A percentile compares a stretch with the other conserved stretches of the same genome.
Evolutionary conservation across 2,113 vertebrate genomes (phyloP).

Genomic region (Myotis davidii): DNA sequence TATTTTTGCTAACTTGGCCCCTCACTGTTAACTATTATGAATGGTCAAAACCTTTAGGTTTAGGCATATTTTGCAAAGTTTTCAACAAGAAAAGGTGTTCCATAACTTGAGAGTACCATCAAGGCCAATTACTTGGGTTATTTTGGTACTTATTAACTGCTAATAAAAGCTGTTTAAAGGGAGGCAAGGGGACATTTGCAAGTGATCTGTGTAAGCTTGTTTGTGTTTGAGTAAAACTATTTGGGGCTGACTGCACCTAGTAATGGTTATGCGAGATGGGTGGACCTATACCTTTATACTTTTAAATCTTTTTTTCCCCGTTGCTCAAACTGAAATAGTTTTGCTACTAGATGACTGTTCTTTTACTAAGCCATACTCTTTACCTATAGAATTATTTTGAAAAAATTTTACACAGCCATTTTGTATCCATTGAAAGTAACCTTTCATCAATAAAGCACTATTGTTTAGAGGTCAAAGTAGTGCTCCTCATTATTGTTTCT

Average conservation of each 20-base stretch:
- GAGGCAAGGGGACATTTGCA: not conserved
- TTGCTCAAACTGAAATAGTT: constrained; percentile 19
- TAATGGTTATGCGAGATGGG: not conserved
- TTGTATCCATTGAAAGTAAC: constrained; percentile 74
- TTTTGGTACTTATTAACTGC: constrained; percentile 29
- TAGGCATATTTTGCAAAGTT: not conserved
- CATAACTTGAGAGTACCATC: not conserved
- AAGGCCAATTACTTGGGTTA: not conserved
- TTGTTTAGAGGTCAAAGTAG: constrained; percentile 55
- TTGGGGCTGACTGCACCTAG: not conserved
- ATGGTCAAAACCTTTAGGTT: not conserved
- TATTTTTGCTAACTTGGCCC: not conserved
- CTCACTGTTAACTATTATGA: not conserved
- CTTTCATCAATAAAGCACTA: constrained; percentile 75
- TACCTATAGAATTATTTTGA: constrained; percentile 76
- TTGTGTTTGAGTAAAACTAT: not conserved
- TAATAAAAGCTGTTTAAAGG: constrained; percentile 54
- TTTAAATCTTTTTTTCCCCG: not conserved
- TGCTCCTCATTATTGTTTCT: constrained; percentile 37
- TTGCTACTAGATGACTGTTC: not conserved
- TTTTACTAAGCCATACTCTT: constrained; percentile 56
- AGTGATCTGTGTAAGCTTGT: not conserved
- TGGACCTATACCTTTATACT: not conserved
- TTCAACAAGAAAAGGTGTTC: constrained; percentile 12
- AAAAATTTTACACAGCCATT: constrained; percentile 57